Conservation (phyloP, 2,797 vertebrate species). For the Perdix hodgsoniae region DNA sequence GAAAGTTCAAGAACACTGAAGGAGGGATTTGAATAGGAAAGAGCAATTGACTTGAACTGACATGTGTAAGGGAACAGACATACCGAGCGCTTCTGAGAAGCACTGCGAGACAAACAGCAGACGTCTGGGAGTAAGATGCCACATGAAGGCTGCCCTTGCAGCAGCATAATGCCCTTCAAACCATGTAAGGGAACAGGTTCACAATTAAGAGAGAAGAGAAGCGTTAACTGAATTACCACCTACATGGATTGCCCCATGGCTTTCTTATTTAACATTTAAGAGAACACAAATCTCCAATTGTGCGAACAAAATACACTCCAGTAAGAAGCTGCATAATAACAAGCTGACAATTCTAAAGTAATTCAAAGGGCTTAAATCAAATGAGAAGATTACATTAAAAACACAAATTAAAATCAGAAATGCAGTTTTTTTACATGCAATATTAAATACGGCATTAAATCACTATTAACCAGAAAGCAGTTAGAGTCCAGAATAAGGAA, state of each 20-base stretch:
- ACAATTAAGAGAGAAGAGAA: not conserved
- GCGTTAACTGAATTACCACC: not conserved
- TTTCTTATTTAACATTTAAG: not conserved
- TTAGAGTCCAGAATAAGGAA: not conserved
- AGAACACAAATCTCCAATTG: not conserved
- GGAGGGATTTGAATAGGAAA: slow-evolving; percentile 38
- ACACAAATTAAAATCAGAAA: not conserved
- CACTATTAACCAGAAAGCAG: not conserved
- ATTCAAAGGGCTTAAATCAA: not conserved
- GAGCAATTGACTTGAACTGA: slow-evolving; percentile 39
- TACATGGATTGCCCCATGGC: fast-evolving
- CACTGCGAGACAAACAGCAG: not conserved
- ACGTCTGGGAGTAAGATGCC: not conserved
- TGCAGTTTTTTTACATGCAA: not conserved
- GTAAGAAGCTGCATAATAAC: not conserved
- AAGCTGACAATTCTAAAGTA: not conserved
- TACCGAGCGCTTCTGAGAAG: not conserved
- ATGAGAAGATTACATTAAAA: not conserved
- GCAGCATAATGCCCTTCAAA: not conserved
- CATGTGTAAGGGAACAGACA: slow-evolving; percentile 2
- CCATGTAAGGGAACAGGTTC: not conserved
- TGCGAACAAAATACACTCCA: not conserved
- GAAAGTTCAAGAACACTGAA: slow-evolving; percentile 28
- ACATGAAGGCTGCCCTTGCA: slow-evolving; percentile 25
- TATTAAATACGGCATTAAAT: not conserved